phyloP scores from a whole-genome alignment of 2,797 vertebrate genomes.

The Amblyraja radiata region DNA sequence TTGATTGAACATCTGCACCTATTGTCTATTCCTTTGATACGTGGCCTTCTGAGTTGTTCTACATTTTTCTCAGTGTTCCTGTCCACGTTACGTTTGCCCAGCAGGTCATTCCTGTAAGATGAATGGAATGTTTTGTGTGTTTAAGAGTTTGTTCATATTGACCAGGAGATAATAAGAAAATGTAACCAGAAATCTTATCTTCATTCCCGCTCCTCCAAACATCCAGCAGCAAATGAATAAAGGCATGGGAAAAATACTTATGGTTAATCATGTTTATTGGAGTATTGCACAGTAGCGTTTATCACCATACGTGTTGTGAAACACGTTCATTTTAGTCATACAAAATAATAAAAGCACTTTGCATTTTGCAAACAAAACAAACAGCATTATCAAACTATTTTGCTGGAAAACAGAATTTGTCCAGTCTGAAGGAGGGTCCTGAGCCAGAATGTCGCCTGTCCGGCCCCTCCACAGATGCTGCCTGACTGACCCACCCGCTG shows the following conservation, averaged over 20 bases:
- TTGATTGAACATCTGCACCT: neutral
- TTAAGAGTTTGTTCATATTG: neutral
- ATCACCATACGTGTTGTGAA: neutral
- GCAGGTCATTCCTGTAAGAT: neutral
- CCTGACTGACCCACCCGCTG: no score
- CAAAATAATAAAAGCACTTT: neutral
- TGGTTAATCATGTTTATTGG: neutral
- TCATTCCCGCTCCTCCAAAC: neutral
- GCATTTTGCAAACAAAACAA: neutral
- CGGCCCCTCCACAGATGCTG: no score
- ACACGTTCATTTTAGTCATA: neutral
- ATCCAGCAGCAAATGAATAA: neutral
- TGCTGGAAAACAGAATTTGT: no score
- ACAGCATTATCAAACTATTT: neutral
- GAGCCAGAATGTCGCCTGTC: no score
- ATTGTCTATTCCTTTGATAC: neutral
- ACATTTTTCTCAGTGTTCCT: neutral
- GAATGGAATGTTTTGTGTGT: neutral
- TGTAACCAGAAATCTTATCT: neutral
- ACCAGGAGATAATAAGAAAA: neutral
- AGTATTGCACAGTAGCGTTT: neutral
- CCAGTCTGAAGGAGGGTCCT: no score
- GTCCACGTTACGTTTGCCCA: neutral
- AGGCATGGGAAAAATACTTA: neutral
- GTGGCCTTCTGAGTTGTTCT: neutral